Evolutionary conservation across 2,797 vertebrate species (phyloP), one percentile per base, ranked within the genome.

Genomic region (Fistularia tabacaria): DNA sequence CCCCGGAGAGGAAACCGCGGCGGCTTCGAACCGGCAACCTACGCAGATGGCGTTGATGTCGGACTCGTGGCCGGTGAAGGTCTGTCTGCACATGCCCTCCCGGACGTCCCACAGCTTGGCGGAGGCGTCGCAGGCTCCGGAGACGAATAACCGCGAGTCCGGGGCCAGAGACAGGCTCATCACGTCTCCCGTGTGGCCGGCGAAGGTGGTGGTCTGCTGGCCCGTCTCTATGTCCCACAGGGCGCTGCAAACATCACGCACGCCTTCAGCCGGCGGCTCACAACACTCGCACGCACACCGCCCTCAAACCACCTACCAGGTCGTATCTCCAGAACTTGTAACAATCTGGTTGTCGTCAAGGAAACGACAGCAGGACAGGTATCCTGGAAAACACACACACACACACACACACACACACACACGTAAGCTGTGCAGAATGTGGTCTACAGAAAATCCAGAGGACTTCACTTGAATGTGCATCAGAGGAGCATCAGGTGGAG

Each of bases 281-380:
- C 3, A 3, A 15, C n/a, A 14, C 12, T 15, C 15, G 38, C 11
- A 36, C 15, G 25, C 25, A 25, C 25, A 25, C 7, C 7, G 7
- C 14, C 36, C n/a, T 15, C 14, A 11, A 14, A 54, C 46, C 14
- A 83, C 93, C 92, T 75, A 99, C 97, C 97, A 99, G 81, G 97
- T 98, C 91, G 97, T 99, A 87, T 99, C 97, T 54, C 97, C 97
- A 87, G 97, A 99, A 89, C 97, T 99, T 85, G 97, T 99, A 80
- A 99, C 92, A 74, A 99, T 99, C 91, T 99, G 97, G 93, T 99
- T 99, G 93, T 99, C 97, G 87, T 99, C 97, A 90, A 99, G 88
- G 76, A 99, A 99, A 73, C 97, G 96, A 91, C 97, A 99, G 87
- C 97, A 99, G 81, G 97, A 99, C 86, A 99, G 89, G 83, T 99